Base-by-base conservation (phyloP, 2,888 invertebrate genomes). In the Euplagia quadripunctaria region DNA sequence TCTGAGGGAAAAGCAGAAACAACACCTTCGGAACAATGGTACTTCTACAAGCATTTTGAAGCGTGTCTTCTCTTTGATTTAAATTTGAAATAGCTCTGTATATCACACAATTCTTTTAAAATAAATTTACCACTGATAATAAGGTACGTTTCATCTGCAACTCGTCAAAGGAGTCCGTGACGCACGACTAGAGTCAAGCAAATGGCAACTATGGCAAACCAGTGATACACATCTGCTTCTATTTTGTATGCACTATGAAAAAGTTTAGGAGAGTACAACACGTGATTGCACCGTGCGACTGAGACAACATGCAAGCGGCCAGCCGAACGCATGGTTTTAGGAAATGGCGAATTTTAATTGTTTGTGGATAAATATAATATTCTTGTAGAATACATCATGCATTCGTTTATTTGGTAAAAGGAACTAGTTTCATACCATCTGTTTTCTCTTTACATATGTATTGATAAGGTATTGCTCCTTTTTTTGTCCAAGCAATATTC, bases 1-100 rank as follows among this genome's bases (percentile, higher is more conserved):
- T 70, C 51, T 16, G 2, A 70, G 14, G 11, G 70, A 49, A 1
- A 70, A 61, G 42, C 64, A 70, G 5, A 51, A 17, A 63, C 70
- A 70, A 51, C 70, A 70, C 41, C 51, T 49, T 8, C 17, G 6
- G 1, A 51, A 51, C 5, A 14, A 9, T 16, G 41, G 51, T 6
- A 49, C 5, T 12, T 70, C 64, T 0, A 11, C 11, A 55, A 42
- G 52, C 55, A 55, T 42, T 11, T n/a, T 58, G 11, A 58, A 58
- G 43, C 43, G 43, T 46, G 9, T 46, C 11, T 20, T 58, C 20
- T 58, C 8, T 11, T 20, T 5, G 4, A 1, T 20, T 58, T 58
- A 20, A 12, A 20, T 20, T 20, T 58, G 4, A 0, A 20, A 20
- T n/a, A 58, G 0, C 43, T 46, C 1, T 11, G 11, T 4, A 20